A percentile compares a stretch with the other conserved stretches of the same genome.
These are phyloP conservation scores for Myopa testacea DNA, from an alignment of 2,888 invertebrate genomes.

Conservation along the genomic window DNA sequence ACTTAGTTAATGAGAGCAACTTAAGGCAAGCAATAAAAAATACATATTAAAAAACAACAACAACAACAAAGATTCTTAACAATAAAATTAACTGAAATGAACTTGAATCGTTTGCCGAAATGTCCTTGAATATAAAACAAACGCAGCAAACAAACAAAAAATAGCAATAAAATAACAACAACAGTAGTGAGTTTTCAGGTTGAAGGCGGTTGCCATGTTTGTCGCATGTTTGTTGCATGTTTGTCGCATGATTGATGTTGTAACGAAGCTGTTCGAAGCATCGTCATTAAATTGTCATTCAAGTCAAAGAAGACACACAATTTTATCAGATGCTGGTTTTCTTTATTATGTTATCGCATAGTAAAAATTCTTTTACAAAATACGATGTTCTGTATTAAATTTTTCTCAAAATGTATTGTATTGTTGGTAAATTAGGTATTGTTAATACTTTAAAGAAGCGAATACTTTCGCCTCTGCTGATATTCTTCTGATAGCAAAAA, in stretches of 20 bases:
- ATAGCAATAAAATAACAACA: neutral
- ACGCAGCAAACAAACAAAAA: neutral
- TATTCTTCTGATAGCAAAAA: too few relatives aligned
- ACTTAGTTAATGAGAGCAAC: neutral
- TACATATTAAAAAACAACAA: neutral
- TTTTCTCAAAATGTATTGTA: too few relatives aligned
- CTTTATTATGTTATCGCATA: neutral
- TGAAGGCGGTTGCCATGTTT: neutral
- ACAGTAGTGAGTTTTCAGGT: neutral
- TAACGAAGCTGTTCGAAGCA: too few relatives aligned
- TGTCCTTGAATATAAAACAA: neutral
- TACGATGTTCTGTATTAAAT: too few relatives aligned
- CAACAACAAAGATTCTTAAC: neutral
- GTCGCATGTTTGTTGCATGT: neutral
- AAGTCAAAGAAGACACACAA: too few relatives aligned
- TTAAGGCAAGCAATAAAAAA: neutral
- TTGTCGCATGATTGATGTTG: neutral
- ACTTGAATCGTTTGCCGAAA: neutral
- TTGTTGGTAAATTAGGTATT: neutral
- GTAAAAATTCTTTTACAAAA: neutral
- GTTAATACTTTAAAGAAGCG: too few relatives aligned
- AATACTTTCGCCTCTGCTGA: too few relatives aligned
- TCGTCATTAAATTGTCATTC: too few relatives aligned
- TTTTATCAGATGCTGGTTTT: too few relatives aligned
- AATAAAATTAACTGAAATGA: conserved; percentile 21